Base-by-base conservation (phyloP, 2,888 invertebrate genomes). In the Pseudococcus viburni region DNA sequence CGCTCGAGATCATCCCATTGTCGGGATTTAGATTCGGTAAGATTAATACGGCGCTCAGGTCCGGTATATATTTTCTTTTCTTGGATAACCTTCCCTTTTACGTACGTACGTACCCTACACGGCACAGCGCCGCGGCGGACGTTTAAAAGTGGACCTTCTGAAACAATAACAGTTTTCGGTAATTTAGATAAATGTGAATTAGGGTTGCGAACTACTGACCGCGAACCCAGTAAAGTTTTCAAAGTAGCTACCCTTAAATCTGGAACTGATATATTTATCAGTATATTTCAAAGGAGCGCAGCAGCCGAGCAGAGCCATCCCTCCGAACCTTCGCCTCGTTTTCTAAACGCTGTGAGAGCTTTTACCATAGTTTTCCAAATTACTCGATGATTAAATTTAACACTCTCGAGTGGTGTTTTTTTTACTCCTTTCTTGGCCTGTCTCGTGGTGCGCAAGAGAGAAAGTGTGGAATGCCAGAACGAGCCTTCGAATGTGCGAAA, bases 141-240 rank as follows among this genome's bases (percentile, higher is more conserved):
- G 77, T 42, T 39, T 77, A 77, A 55, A 85, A 51, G 51, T 55
- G 85, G 59, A 85, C 59, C 85, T 39, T 42, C 48, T 87, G 87
- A 87, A 87, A 87, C 87, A 87, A 87, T 87, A 87, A 87, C 80
- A 80, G 87, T 87, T 87, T 87, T 80, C 87, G 51, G 77, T 87
- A 87, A 87, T 87, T 87, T 87, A 87, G 87, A 87, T 80, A 87
- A 87, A 87, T 87, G 87, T 87, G 87, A 87, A 87, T 87, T 87
- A 80, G 87, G 87, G 87, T 87, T 80, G 87, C 87, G 87, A 87
- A 87, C 87, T 87, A 87, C 87, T 87, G 87, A 87, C 87, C 87
- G 51, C 87, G 80, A 51, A 87, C 51, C 80, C 51, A 19, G 80
- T 33, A 87, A 87, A 87, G 51, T 87, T 87, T 42, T 55, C n/a